phyloP scores from a whole-genome alignment of 2,888 invertebrate genomes.

The Caenorhabditis japonica region DNA sequence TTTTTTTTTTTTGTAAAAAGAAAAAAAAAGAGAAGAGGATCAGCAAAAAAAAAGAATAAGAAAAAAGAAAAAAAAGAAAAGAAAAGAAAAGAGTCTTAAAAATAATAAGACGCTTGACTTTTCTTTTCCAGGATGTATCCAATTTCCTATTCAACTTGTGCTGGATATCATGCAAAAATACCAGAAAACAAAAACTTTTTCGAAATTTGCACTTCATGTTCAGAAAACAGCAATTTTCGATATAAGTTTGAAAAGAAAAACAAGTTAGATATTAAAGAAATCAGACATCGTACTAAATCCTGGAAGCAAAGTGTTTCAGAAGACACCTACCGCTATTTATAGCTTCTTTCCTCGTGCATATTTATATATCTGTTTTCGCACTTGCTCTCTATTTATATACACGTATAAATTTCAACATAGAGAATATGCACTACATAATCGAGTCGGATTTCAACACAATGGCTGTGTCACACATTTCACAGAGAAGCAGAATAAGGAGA shows the following conservation, averaged over 20 bases:
- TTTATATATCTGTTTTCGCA: constrained; percentile 2
- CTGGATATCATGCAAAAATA: too few species aligned
- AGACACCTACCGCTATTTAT: constrained; percentile 22
- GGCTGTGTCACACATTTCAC: too few species aligned
- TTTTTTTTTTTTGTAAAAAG: constrained; percentile 1
- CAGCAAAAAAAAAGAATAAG: not conserved
- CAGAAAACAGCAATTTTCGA: too few species aligned
- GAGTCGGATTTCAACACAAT: constrained; percentile 40
- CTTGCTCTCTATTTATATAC: constrained; percentile 28
- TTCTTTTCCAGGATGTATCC: constrained; percentile 31
- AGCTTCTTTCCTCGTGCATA: constrained; percentile 9
- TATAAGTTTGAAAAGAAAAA: too few species aligned
- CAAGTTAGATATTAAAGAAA: too few species aligned
- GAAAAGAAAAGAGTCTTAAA: too few species aligned
- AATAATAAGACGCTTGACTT: constrained; percentile 10
- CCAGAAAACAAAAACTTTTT: too few species aligned
- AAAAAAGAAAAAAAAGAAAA: constrained; percentile 2
- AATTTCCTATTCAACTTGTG: too few species aligned
- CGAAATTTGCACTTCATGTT: too few species aligned
- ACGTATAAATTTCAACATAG: not conserved
- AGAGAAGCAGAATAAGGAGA: not conserved
- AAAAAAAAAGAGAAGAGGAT: constrained; percentile 17
- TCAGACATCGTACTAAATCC: too few species aligned
- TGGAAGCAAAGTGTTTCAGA: too few species aligned
- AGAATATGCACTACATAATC: not conserved